phyloP scores from a whole-genome alignment of 2,888 invertebrate genomes.

The Mesorhabditis belari region DNA sequence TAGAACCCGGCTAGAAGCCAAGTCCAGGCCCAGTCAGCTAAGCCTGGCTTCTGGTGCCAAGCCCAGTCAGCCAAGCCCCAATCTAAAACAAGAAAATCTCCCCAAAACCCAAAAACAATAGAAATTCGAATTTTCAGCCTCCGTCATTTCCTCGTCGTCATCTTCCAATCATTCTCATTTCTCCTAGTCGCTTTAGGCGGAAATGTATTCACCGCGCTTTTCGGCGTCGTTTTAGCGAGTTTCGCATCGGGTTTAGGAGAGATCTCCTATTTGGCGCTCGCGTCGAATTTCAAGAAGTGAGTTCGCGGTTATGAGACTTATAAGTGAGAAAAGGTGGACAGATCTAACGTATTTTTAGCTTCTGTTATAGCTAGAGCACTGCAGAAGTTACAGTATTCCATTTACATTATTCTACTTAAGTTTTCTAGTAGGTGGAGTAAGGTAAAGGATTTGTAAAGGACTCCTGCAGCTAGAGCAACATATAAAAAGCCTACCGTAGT shows the following conservation, averaged over 20 bases:
- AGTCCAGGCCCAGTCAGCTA: too few relatives aligned
- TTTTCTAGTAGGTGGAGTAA: too few relatives aligned
- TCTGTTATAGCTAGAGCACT: too few relatives aligned
- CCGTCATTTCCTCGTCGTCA: slow-evolving; percentile 36
- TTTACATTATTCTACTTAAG: too few relatives aligned
- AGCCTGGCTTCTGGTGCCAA: too few relatives aligned
- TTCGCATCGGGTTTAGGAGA: slow-evolving; percentile 74
- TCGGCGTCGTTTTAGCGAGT: slow-evolving; percentile 68
- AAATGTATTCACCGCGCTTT: slow-evolving; percentile 5
- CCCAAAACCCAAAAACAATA: background rate
- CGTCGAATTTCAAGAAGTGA: slow-evolving; percentile 66
- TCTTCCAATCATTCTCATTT: slow-evolving; percentile 40
- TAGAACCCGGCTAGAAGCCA: too few relatives aligned
- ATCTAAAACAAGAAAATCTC: background rate
- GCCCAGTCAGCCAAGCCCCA: too few relatives aligned
- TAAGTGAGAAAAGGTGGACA: slow-evolving; percentile 1
- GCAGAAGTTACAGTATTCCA: too few relatives aligned
- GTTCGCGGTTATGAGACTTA: slow-evolving; percentile 8
- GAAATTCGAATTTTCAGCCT: slow-evolving; percentile 25
- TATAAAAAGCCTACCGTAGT: background rate
- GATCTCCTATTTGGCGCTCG: slow-evolving; percentile 69
- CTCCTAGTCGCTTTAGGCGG: slow-evolving; percentile 39
- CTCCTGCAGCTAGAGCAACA: too few relatives aligned
- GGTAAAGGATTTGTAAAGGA: too few relatives aligned
- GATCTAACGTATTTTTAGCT: slow-evolving; percentile 1